Evolutionary conservation across 1,140 invertebrate genomes (phyloP).

Genomic region (Drosophila kanapiae): DNA sequence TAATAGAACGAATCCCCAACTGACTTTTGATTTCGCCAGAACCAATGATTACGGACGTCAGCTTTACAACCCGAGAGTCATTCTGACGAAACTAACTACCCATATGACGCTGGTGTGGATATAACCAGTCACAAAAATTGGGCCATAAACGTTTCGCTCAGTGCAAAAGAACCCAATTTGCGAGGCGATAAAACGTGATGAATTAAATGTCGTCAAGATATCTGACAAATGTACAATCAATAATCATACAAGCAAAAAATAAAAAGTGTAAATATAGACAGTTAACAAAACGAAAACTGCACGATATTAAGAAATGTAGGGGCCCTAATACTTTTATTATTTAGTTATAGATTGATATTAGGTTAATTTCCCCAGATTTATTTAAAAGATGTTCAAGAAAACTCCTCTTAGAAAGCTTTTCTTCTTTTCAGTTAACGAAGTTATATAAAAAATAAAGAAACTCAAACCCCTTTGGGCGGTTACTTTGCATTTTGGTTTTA

Average conservation of each 20-base stretch:
- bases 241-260: constrained; percentile 17
- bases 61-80: constrained; percentile 11
- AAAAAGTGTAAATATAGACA: constrained; percentile 20
- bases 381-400: neutral
- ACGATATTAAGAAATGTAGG: neutral
- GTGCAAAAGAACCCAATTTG: constrained; percentile 12
- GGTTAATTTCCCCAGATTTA: neutral
- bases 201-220: constrained; percentile 35
- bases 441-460: neutral
- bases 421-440: neutral
- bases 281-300: neutral
- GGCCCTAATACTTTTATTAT: constrained; percentile 7
- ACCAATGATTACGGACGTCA: constrained; percentile 15
- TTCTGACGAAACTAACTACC: constrained; percentile 17
- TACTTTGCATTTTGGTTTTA: constrained; percentile 18
- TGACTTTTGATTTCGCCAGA: constrained; percentile 19
- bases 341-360: neutral
- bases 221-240: constrained; percentile 21
- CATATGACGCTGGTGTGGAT: constrained; percentile 15
- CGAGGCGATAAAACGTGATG: constrained; percentile 39
- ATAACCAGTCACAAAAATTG: constrained; percentile 17
- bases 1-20: neutral
- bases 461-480: neutral
- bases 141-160: constrained; percentile 24
- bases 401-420: neutral